Evolutionary conservation across 2,797 vertebrate genomes (phyloP), one percentile per base, ranked within the genome.

Genomic region (Picus viridis): DNA sequence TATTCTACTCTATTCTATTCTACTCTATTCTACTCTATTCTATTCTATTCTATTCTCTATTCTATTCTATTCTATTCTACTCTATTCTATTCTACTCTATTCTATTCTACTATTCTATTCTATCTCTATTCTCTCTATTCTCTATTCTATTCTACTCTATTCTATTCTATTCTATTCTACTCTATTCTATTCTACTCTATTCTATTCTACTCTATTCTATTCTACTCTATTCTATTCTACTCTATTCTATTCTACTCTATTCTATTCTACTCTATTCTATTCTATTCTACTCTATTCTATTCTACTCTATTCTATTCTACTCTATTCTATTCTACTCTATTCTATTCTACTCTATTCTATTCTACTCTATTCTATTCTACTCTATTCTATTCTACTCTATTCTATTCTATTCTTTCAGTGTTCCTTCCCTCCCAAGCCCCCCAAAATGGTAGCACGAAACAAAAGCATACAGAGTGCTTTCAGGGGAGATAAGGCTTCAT

Each of bases 371-470:
- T 36, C 36, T 36, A 36, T 36, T 36, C 36, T 36, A 36, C 10
- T 36, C 36, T 36, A 36, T 36, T 36, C 36, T 36, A 36, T 36
- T 36, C 36, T 36, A 36, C 36, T 36, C 36, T 39, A 12, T 12
- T 39, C 39, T 39, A 39, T 39, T 39, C 39, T 39, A 39, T 11
- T 39, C 36, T 62, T 67, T 86, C 64, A 16, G 29, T 43, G 36
- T 53, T 49, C 26, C 17, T 13, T 19, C 2, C 1, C 14, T 0
- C 6, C 7, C 34, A 30, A 19, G 16, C 18, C 20, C 22, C 8
- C 16, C 14, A 22, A 62, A 83, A 45, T 57, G 30, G 53, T 2
- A 58, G 24, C 27, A 51, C 29, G 51, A 70, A 89, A 73, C 18
- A 53, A 9, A 90, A 85, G 29, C 2, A 34, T 0, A 65, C 4